Evolutionary conservation across 2,113 vertebrate species (phyloP), one percentile per base, ranked within the genome.

Genomic region (Sebastes fasciatus): DNA sequence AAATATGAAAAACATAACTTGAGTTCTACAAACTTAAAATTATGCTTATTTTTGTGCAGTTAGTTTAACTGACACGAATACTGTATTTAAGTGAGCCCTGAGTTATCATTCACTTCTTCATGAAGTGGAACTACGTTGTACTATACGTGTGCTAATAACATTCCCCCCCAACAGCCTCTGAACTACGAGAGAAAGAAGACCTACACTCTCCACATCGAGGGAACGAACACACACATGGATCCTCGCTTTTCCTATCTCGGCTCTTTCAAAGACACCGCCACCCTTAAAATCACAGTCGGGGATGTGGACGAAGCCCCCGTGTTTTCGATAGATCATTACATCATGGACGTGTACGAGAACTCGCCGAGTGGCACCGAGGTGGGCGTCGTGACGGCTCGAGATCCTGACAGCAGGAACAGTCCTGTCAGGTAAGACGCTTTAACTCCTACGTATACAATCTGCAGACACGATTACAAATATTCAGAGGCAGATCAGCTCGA

Each of bases 131-230:
- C 34, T 34, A 34, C 3, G 34, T 34, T 34, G 34, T 34, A 34
- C 34, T 34, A 34, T 34, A 34, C 4, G 26, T 8, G 6, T 68
- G 14, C 55, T 83, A 64, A 87, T 76, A 42, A 4, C 8, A 26
- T 42, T 34, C 90, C 63, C 55, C 77, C 34, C 89, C 87, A 68
- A 85, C 95, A 99, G 98, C 97, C 96, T 2, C 95, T 99, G 86
- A 98, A 99, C 93, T 99, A 98, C 57, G 98, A 99, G 93, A 97
- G 97, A 80, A 99, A 98, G 96, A 99, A 97, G 89, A 96, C 96
- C 1, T 99, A 99, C 77, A 97, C 96, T 0, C 96, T 99, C 64
- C 97, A 97, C 91, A 99, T 99, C 19, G 98, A 99, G 94, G 98
- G 97, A 52, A 94, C 94, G n/a, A 99, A 99, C 55, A 97, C 97